A percentile compares a stretch with the other conserved stretches of the same genome.
These are phyloP conservation scores for Lacanobia wlatinum DNA, from an alignment of 2,888 invertebrate species.

Conservation along the genomic window DNA sequence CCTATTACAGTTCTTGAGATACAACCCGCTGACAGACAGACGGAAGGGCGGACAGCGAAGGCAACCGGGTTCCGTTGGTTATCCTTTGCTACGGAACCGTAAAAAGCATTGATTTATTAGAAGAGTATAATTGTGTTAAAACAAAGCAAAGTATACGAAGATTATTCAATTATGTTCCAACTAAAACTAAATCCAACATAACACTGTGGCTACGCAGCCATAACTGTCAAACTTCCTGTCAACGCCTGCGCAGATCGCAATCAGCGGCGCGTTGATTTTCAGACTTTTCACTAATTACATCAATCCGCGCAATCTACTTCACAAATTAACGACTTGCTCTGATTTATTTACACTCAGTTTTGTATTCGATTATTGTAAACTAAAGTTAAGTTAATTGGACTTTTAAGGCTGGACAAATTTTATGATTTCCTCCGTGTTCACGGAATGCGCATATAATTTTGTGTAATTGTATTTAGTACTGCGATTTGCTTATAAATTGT, in stretches of 20 bases:
- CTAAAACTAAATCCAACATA: not conserved
- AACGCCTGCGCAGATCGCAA: constrained; percentile 11
- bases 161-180: no score
- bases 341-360: constrained; percentile 37
- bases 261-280: constrained; percentile 22
- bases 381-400: constrained; percentile 32
- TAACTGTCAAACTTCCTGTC: not conserved
- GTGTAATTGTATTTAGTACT: constrained; percentile 54
- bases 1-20: no score
- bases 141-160: no score
- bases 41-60: no score
- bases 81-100: no score
- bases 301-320: constrained; percentile 6
- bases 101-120: no score
- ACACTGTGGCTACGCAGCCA: not conserved
- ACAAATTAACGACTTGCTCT: constrained; percentile 15
- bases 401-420: constrained; percentile 53
- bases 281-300: constrained; percentile 45
- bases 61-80: no score
- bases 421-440: constrained; percentile 55
- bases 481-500: constrained; percentile 42
- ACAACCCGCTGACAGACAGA: no score
- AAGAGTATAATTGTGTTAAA: no score
- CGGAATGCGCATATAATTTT: constrained; percentile 55
- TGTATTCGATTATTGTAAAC: constrained; percentile 48